A percentile compares a stretch with the other conserved stretches of the same genome.
These are phyloP conservation scores for Eriocheir sinensis DNA, from an alignment of 1,140 invertebrate species.

Conservation along the genomic window DNA sequence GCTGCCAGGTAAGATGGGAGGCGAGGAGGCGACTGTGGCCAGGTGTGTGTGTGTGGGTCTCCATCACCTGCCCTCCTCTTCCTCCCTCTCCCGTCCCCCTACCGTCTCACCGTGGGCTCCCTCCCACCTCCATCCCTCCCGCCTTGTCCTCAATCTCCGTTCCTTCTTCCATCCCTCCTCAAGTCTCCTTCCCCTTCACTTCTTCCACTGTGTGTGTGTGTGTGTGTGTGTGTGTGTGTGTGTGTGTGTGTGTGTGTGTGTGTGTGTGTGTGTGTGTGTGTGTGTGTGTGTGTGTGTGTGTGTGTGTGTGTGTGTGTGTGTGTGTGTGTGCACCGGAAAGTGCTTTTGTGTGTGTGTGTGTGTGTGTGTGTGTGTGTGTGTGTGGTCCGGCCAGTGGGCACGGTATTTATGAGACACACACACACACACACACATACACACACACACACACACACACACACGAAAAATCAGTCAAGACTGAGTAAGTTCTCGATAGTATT, in stretches of 20 bases:
- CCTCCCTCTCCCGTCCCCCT: neutral
- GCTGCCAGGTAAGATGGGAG: conserved; percentile 9
- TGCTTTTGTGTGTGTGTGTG: neutral
- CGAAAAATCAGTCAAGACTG: too few relatives aligned
- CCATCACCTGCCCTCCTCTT: neutral
- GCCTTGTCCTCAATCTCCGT: neutral
- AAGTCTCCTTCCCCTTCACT: neutral
- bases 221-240: conserved; percentile 43
- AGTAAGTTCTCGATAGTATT: too few relatives aligned
- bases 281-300: conserved; percentile 41
- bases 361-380: conserved; percentile 24
- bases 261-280: conserved; percentile 43
- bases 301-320: conserved; percentile 38
- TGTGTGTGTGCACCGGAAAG: neutral
- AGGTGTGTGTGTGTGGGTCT: neutral
- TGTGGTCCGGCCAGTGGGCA: too few relatives aligned
- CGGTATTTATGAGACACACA: too few relatives aligned
- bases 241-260: conserved; percentile 43
- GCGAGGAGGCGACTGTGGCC: neutral
- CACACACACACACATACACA: too few relatives aligned
- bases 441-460: too few relatives aligned
- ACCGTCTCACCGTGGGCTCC: neutral
- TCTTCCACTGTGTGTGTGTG: neutral
- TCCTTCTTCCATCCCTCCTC: neutral
- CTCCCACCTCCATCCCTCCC: neutral